These are phyloP conservation scores for Amia ocellicauda DNA, from an alignment of 2,113 vertebrate species.

Conservation along the genomic window DNA sequence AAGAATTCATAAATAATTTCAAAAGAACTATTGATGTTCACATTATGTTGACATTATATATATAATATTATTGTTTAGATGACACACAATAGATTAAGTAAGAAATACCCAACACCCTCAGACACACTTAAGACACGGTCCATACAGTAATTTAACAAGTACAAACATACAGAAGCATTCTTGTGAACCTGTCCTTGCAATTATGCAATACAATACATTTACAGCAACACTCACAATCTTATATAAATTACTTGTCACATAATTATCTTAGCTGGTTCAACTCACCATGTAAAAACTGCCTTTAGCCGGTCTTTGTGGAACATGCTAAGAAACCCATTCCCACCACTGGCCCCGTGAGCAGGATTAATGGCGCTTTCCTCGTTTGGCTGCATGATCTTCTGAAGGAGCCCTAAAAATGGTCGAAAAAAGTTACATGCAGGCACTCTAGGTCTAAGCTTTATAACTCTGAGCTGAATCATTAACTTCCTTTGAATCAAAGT, in stretches of 20 bases:
- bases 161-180: no score
- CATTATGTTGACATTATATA: no score
- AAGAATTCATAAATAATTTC: no score
- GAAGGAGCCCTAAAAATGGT: constrained; percentile 25
- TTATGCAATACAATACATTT: neutral
- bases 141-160: no score
- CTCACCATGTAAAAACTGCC: constrained; percentile 59
- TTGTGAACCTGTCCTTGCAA: no score
- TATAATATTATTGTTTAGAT: no score
- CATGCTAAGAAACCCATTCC: constrained; percentile 28
- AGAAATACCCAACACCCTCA: no score
- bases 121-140: no score
- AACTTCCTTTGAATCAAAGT: constrained; percentile 36
- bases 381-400: constrained; percentile 45
- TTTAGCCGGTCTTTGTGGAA: constrained; percentile 35
- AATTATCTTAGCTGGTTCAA: constrained; percentile 7
- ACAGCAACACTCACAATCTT: neutral
- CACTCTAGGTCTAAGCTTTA: neutral
- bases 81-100: no score
- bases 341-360: constrained; percentile 34
- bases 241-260: neutral
- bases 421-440: neutral
- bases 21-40: no score
- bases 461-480: constrained; percentile 48
- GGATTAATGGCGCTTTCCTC: constrained; percentile 12